Evolutionary conservation across 2,797 vertebrate genomes (phyloP), one percentile per base, ranked within the genome.

Genomic region (Buceros bicornis): DNA sequence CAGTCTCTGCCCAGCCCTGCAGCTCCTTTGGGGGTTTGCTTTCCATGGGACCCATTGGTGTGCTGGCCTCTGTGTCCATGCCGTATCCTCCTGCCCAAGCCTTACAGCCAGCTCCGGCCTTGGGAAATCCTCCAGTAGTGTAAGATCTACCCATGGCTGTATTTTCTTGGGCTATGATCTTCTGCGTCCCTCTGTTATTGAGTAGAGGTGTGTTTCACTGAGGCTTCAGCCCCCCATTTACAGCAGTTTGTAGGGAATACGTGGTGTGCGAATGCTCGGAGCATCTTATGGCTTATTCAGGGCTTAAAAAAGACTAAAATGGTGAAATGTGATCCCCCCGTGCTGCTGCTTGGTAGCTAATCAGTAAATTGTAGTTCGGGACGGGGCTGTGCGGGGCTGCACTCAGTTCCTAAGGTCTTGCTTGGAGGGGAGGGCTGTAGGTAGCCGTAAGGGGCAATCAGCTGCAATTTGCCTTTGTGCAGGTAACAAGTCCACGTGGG

Each of bases 311-410:
- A 87, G 40, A 64, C 9, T 35, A 76, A 84, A 95, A 53, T 45
- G 19, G 33, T 81, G 70, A 87, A 45, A 80, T 53, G 43, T 73
- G 74, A 86, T 83, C 76, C 56, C 81, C 29, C 21, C 43, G 50
- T 71, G 45, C 66, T 65, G 69, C 84, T 92, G 69, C 80, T 79
- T 73, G 88, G 81, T 45, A 57, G 77, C 87, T 95, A 77, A 92
- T 90, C 81, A 76, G 77, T 84, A 80, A 81, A 37, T 93, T 92
- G 88, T 92, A 91, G 78, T 92, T 82, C 94, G 93, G 73, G 70
- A 37, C 47, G 50, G 47, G 88, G 24, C 84, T 12, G 45, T 81
- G 79, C 53, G 40, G 28, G 56, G 28, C 82, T 82, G 37, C 14
- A 18, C 51, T 69, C 19, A 10, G 42, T 70, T 89, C 85, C 33